phyloP scores from a whole-genome alignment of 2,888 invertebrate species.

The Galeruca laticollis region DNA sequence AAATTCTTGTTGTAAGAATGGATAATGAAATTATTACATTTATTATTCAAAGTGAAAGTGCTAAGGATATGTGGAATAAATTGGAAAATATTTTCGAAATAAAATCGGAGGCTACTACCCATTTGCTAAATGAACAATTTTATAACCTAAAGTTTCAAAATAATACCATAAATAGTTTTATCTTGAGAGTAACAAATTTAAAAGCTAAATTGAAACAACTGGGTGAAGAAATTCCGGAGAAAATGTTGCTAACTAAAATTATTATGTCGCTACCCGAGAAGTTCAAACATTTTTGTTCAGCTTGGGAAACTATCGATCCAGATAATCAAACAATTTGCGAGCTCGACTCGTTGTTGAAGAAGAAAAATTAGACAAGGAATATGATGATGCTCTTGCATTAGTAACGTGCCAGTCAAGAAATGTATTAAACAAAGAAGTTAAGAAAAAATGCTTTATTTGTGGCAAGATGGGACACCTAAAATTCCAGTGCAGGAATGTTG shows the following conservation, averaged over 20 bases:
- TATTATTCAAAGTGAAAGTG: no score
- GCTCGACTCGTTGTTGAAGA: constrained; percentile 49
- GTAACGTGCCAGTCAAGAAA: not conserved
- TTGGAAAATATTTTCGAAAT: no score
- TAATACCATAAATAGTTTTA: constrained; percentile 22
- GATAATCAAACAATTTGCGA: no score
- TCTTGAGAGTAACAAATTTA: no score
- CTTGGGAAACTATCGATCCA: no score
- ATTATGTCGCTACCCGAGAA: no score
- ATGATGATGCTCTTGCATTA: not conserved
- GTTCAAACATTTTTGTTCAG: no score
- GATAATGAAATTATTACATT: no score
- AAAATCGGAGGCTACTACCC: constrained; percentile 29
- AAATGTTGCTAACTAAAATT: no score
- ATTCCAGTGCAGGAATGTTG: constrained; percentile 28
- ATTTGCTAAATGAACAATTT: constrained; percentile 33
- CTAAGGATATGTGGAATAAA: no score
- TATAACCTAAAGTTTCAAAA: constrained; percentile 29
- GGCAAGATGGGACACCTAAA: constrained; percentile 30
- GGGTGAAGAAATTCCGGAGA: no score
- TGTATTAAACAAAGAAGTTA: constrained; percentile 9
- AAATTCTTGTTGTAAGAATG: constrained; percentile 6
- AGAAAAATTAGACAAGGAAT: constrained; percentile 39
- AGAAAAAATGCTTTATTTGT: constrained; percentile 23
- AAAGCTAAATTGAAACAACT: no score